Evolutionary conservation across 2,797 vertebrate species (phyloP).

Genomic region (Dermochelys coriacea): DNA sequence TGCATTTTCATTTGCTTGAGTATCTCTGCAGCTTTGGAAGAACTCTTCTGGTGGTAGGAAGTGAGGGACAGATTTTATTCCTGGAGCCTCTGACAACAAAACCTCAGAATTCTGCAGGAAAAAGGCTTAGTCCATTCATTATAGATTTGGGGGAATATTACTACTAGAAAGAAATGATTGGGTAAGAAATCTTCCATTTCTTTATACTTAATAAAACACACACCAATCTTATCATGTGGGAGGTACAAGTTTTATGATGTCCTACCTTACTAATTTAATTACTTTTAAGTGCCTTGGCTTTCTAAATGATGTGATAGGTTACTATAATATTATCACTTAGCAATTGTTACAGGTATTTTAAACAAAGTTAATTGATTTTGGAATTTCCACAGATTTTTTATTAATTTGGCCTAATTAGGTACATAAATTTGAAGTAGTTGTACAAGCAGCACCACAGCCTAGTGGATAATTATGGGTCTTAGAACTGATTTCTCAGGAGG

Average conservation of each 20-base stretch:
- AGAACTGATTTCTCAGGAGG: neutral
- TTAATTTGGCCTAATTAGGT: neutral
- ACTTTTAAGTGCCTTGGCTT: neutral
- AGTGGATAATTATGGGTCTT: neutral
- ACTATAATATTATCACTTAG: neutral
- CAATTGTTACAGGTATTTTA: neutral
- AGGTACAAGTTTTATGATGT: neutral
- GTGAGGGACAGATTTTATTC: neutral
- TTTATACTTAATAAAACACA: neutral
- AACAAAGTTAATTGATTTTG: neutral
- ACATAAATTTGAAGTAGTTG: neutral
- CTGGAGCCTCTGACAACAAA: neutral
- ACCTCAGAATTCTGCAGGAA: neutral
- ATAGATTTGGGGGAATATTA: neutral
- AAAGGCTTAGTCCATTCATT: neutral
- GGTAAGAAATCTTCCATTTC: neutral
- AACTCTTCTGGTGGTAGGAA: neutral
- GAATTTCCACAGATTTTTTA: neutral
- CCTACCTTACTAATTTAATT: neutral
- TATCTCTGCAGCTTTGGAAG: neutral
- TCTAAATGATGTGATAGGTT: neutral
- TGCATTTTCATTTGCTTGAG: no score
- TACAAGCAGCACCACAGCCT: neutral
- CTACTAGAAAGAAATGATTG: neutral
- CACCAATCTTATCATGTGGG: neutral